These are phyloP conservation scores for Platalea minor DNA, from an alignment of 2,797 vertebrate species.

Conservation along the genomic window DNA sequence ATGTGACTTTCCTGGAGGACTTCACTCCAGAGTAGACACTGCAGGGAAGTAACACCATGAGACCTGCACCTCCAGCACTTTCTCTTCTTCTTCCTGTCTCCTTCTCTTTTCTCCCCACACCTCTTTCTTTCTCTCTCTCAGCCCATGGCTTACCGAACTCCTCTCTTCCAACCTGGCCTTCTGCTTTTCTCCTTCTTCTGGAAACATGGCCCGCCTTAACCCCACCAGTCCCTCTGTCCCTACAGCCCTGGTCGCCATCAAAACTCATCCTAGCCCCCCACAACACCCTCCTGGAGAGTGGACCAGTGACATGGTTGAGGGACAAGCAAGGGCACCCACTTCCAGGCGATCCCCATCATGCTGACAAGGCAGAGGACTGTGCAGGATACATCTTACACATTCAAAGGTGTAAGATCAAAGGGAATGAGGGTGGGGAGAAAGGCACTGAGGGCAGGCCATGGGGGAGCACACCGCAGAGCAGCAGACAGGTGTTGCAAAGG, in stretches of 20 bases:
- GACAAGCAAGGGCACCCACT: not conserved
- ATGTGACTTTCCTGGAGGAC: not conserved
- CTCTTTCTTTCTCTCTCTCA: not conserved
- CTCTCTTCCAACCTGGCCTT: not conserved
- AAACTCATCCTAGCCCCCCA: not conserved
- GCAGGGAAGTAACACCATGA: not conserved
- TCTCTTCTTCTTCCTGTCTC: not conserved
- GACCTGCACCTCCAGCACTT: not conserved
- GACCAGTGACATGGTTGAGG: not conserved
- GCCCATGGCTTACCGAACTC: not conserved
- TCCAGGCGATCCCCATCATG: not conserved
- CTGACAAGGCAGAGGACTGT: not conserved
- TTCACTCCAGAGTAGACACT: not conserved
- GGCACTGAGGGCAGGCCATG: fast-evolving
- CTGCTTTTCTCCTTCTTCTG: not conserved
- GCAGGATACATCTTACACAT: not conserved
- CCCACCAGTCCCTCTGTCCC: not conserved
- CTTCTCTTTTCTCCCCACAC: not conserved
- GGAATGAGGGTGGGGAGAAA: not conserved
- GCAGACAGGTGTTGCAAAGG: not conserved
- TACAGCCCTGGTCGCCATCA: not conserved
- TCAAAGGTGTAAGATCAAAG: not conserved
- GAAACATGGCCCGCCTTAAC: not conserved
- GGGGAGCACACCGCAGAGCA: not conserved
- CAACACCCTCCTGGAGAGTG: not conserved